Base-by-base conservation (phyloP, 2,113 vertebrate species). In the Benitochromis conjunctus region DNA sequence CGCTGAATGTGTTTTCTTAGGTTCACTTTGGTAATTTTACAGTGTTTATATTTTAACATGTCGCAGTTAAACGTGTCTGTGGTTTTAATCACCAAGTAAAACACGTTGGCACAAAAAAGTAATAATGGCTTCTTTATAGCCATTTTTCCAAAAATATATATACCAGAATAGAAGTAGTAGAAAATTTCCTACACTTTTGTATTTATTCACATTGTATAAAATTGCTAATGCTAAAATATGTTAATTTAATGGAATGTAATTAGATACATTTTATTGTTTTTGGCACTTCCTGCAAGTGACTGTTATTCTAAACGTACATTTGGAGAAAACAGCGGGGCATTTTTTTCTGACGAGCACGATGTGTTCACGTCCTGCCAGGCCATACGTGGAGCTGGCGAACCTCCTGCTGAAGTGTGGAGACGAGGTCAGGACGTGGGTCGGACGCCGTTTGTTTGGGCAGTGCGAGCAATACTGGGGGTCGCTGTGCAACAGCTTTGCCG, bases 301-400 rank as follows among this genome's bases (percentile, higher is more conserved):
- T 16, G 9, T 18, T 57, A 43, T 69, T 19, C 69, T 48, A 48
- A 76, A 31, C 31, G 69, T 76, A 51, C 66, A 71, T 71, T 26
- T 74, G 66, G 41, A 74, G 21, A 9, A 46, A 71, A 46, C n/a
- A 0, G 64, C 64, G 1, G 24, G 21, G 41, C 26, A 71, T 29
- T 71, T 71, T 71, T 71, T 51, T 31, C 10, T 76, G 9, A 76
- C 51, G 14, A 51, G 34, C 21, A 29, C 9, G 11, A 2, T 26
- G 21, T 81, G 29, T 79, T n/a, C 0, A 0, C 55, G 6, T 79
- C 55, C 12, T 31, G 9, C 14, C 80, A 99, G 98, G 80, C 97
- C 98, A 0, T 97, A 98, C 4, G 97, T 99, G 82, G 98, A 99
- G 92, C 95, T 99, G n/a, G 97, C 98, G 86, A 98, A 98, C 91